Evolutionary conservation across 2,797 vertebrate genomes (phyloP).

Genomic region (Fistularia commersonii): DNA sequence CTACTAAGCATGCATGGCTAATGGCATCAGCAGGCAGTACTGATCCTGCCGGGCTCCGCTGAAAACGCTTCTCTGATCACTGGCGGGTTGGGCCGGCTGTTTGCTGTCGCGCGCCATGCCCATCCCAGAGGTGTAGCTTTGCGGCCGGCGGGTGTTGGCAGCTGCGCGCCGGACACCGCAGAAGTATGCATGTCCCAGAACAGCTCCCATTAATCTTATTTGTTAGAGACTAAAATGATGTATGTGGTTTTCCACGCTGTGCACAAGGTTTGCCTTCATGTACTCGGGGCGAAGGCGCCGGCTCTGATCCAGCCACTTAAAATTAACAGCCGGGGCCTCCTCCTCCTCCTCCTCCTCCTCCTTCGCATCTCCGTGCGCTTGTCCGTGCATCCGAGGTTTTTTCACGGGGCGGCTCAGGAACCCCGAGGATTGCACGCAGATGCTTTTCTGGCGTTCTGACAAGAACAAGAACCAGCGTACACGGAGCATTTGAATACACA

Average conservation of each 20-base stretch:
- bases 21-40: constrained; percentile 54
- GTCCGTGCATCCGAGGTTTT: constrained; percentile 10
- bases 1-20: constrained; percentile 30
- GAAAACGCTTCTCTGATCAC: constrained; percentile 48
- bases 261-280: constrained; percentile 52
- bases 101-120: constrained; percentile 38
- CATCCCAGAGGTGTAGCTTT: constrained; percentile 42
- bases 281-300: constrained; percentile 49
- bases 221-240: constrained; percentile 63
- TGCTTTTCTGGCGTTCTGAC: constrained; percentile 25
- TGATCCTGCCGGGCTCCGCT: constrained; percentile 20
- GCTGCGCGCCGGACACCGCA: constrained; percentile 43
- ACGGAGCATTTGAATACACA: constrained; percentile 13
- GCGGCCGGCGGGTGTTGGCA: constrained; percentile 56
- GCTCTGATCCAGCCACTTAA: constrained; percentile 41
- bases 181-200: constrained; percentile 56
- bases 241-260: constrained; percentile 60
- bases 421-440: constrained; percentile 23
- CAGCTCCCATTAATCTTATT: constrained; percentile 66
- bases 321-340: constrained; percentile 40
- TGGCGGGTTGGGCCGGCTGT: constrained; percentile 40
- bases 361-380: constrained; percentile 19
- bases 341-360: too few species aligned
- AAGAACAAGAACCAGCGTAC: constrained; percentile 19
- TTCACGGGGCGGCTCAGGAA: constrained; percentile 14